A percentile compares a stretch with the other conserved stretches of the same genome.
phyloP scores from a whole-genome alignment of 2,113 vertebrate genomes.

The Charina bottae region DNA sequence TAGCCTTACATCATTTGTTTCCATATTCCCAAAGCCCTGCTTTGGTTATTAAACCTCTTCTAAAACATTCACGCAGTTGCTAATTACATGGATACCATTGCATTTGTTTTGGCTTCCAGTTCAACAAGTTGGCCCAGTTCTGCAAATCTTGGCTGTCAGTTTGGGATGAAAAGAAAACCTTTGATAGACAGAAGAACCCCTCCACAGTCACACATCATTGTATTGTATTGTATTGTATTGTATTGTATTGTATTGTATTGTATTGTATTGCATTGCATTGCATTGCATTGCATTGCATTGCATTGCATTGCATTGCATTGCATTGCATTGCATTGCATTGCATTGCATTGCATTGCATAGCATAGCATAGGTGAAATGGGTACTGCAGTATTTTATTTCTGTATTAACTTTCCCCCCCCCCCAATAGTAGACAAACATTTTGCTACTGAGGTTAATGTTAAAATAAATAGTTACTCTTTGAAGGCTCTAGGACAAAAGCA shows the following conservation, averaged over 20 bases:
- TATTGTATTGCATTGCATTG: too few species aligned
- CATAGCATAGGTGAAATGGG: too few species aligned
- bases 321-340: too few species aligned
- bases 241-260: too few species aligned
- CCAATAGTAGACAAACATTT: neutral
- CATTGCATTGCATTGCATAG: too few species aligned
- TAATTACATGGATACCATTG: neutral
- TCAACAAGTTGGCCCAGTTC: neutral
- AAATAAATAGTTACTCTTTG: neutral
- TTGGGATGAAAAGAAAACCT: neutral
- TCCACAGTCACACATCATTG: neutral
- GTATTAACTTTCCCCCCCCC: neutral
- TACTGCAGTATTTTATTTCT: neutral
- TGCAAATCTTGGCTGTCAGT: neutral
- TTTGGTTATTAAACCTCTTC: conserved; percentile 5
- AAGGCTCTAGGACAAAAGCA: neutral
- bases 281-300: too few species aligned
- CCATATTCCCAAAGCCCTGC: conserved; percentile 39
- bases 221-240: too few species aligned
- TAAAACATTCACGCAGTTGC: neutral
- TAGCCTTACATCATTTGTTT: conserved; percentile 45
- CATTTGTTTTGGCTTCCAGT: neutral
- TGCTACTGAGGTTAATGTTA: neutral
- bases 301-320: too few species aligned
- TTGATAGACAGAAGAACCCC: neutral